Percentiles rank a stretch among this genome's conserved stretches.
Evolutionary conservation across 2,888 invertebrate genomes (phyloP).

Genomic region (Ichneumoninae sp.): DNA sequence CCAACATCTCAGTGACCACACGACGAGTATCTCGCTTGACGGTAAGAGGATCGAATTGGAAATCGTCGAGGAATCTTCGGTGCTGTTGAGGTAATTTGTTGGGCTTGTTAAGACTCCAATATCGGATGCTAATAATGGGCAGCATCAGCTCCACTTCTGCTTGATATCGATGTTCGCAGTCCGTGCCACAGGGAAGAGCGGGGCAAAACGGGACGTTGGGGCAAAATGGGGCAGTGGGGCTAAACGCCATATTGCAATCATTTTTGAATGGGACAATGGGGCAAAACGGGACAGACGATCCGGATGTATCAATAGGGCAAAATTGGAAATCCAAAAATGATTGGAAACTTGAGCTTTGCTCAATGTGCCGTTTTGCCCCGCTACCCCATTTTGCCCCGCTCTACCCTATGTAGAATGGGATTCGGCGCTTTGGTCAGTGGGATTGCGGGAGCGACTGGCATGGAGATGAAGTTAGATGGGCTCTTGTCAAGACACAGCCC

Average conservation of each 20-base stretch:
- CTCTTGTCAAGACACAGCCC: no score
- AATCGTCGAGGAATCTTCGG: background rate
- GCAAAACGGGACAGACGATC: no score
- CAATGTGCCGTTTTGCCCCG: no score
- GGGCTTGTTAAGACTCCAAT: background rate
- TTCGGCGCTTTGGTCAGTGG: background rate
- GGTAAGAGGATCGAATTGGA: background rate
- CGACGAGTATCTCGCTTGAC: background rate
- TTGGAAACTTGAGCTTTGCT: no score
- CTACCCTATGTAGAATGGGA: background rate
- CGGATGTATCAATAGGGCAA: no score
- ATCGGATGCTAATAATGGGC: background rate
- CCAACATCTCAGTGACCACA: constrained; percentile 8
- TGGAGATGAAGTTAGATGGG: background rate
- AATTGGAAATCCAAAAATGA: no score
- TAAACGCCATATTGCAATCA: no score
- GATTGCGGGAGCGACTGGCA: background rate
- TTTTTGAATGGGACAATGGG: no score
- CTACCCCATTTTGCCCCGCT: no score
- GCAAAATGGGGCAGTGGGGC: no score
- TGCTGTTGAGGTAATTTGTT: background rate
- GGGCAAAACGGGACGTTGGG: no score
- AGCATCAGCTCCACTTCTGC: background rate
- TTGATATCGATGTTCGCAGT: background rate
- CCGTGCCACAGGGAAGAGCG: no score